A percentile compares a stretch with the other conserved stretches of the same genome.
These are phyloP conservation scores for Tetrapedia diversipes DNA, from an alignment of 2,888 invertebrate genomes.

Conservation along the genomic window DNA sequence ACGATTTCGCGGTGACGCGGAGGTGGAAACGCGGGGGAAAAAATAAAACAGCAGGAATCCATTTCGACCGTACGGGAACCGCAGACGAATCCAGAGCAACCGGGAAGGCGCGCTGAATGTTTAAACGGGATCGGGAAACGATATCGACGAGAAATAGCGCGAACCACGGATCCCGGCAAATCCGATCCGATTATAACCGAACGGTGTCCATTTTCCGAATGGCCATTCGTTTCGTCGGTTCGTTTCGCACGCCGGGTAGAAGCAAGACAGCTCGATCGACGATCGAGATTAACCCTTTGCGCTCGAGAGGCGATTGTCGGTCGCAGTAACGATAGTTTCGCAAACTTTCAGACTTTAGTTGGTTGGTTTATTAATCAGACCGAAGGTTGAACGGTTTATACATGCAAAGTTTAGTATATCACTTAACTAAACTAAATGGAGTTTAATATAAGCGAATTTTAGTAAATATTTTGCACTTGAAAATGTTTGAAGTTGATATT, in stretches of 20 bases:
- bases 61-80: constrained; percentile 6
- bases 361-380: no score
- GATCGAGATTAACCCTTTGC: no score
- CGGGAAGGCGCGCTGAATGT: constrained; percentile 20
- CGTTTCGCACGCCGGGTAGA: not conserved
- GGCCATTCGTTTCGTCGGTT: not conserved
- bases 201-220: not conserved
- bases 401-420: no score
- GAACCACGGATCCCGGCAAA: constrained; percentile 19
- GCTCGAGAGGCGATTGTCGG: no score
- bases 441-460: no score
- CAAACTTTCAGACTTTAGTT: no score
- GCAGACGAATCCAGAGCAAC: not conserved
- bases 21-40: not conserved
- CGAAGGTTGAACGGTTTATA: no score
- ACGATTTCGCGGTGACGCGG: constrained; percentile 2
- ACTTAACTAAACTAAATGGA: no score
- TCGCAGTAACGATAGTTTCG: no score
- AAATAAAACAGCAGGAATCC: constrained; percentile 12
- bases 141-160: constrained; percentile 14
- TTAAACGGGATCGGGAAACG: constrained; percentile 15
- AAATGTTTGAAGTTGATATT: no score
- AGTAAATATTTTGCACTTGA: no score
- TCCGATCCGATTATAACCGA: constrained; percentile 33
- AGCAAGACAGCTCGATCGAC: not conserved